Conservation (phyloP, 1,140 invertebrate species). For the Nilaparvata lugens region DNA sequence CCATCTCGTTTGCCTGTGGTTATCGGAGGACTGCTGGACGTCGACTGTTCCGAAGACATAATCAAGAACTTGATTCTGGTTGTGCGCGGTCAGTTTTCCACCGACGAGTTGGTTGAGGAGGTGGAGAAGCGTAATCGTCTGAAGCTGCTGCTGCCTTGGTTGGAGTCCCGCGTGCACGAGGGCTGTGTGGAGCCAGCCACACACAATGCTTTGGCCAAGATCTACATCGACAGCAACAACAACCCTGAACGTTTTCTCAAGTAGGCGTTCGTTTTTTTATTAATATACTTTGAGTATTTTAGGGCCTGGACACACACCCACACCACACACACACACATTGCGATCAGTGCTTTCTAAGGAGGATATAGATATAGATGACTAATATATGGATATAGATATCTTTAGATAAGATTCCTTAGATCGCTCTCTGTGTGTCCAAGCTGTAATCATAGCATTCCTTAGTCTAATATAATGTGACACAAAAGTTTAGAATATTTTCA, state of each 20-base stretch:
- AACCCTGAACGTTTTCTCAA: constrained; percentile 97
- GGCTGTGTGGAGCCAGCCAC: constrained; percentile 94
- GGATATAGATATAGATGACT: no score
- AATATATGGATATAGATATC: no score
- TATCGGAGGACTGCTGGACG: constrained; percentile 92
- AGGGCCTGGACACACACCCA: no score
- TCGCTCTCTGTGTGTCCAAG: no score
- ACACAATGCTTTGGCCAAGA: constrained; percentile 98
- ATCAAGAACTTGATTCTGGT: constrained; percentile 98
- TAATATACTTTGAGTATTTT: no score
- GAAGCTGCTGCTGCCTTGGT: constrained; percentile 91
- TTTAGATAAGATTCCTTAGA: no score
- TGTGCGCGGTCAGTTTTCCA: constrained; percentile 95
- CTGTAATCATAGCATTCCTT: no score
- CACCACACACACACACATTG: no score
- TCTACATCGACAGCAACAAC: constrained; percentile 99
- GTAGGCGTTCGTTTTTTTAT: constrained; percentile 36
- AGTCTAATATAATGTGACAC: no score
- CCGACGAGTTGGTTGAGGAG: constrained; percentile 97
- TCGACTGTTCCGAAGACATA: constrained; percentile 97
- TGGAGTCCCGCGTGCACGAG: constrained; percentile 95
- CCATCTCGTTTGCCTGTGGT: constrained; percentile 95
- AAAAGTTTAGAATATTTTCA: no score
- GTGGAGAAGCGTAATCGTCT: constrained; percentile 95
- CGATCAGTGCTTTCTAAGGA: no score